A percentile compares a stretch with the other conserved stretches of the same genome.
Evolutionary conservation across 2,113 vertebrate species (phyloP).

Genomic region (Hypocryptadius cinnamomeus): DNA sequence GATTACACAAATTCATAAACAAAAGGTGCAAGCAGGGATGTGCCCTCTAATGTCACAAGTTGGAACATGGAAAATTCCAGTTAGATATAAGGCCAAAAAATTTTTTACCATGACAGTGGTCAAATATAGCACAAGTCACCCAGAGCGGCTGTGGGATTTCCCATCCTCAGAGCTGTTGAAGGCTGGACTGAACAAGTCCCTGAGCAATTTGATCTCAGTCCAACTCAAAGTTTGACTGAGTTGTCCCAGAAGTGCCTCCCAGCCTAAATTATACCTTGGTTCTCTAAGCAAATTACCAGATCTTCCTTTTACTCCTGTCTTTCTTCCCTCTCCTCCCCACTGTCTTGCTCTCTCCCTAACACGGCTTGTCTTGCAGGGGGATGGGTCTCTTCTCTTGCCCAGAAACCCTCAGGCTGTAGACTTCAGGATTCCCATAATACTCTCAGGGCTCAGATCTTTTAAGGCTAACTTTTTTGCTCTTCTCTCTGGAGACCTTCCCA

Average conservation of each 20-base stretch:
- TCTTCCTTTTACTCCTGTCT: not conserved
- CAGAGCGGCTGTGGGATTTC: not conserved
- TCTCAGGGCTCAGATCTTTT: not conserved
- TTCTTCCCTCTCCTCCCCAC: not conserved
- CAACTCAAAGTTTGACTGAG: not conserved
- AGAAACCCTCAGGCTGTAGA: not conserved
- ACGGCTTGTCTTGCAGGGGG: not conserved
- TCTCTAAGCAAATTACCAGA: not conserved
- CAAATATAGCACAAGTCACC: not conserved
- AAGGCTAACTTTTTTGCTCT: not conserved
- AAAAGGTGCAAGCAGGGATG: slow-evolving; percentile 21
- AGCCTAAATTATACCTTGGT: not conserved
- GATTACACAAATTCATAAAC: slow-evolving; percentile 21
- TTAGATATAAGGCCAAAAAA: not conserved
- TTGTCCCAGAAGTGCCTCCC: not conserved
- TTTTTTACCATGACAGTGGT: not conserved
- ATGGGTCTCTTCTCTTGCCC: not conserved
- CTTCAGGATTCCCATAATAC: not conserved
- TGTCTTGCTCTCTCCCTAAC: not conserved
- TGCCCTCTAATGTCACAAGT: slow-evolving; percentile 35
- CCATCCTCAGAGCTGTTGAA: not conserved
- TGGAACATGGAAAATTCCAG: slow-evolving; percentile 18
- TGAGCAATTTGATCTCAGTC: not conserved
- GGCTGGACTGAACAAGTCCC: not conserved
- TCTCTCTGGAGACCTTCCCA: not conserved